These are phyloP conservation scores for Ophraella communa DNA, from an alignment of 2,888 invertebrate genomes.

Conservation along the genomic window DNA sequence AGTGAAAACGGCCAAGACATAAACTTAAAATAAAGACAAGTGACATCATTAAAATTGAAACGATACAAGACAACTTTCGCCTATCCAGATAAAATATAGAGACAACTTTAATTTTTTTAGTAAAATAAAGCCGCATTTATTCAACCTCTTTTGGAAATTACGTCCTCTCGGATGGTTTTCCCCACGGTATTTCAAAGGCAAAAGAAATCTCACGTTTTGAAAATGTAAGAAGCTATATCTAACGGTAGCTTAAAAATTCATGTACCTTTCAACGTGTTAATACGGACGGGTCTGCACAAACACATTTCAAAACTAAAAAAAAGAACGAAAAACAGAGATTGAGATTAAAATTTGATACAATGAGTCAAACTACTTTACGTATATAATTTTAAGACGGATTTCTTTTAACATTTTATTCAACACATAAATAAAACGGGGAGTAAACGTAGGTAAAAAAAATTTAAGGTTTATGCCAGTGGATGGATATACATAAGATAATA, in stretches of 20 bases:
- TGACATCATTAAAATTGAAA: neutral
- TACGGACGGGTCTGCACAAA: neutral
- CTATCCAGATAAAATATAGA: neutral
- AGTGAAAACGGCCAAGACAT: too few species aligned
- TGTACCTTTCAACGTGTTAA: slow-evolving; percentile 2
- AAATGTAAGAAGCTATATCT: slow-evolving; percentile 9
- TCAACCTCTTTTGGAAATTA: slow-evolving; percentile 12
- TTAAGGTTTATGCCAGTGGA: too few species aligned
- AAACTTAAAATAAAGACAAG: too few species aligned
- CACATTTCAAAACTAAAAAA: neutral
- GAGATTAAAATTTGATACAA: neutral
- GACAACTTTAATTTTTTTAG: neutral
- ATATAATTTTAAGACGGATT: neutral
- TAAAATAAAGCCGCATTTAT: slow-evolving; percentile 10
- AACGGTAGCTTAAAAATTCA: slow-evolving; percentile 15
- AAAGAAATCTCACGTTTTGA: slow-evolving; percentile 4
- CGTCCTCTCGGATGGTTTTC: slow-evolving; percentile 6
- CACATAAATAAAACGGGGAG: too few species aligned
- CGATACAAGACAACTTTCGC: neutral
- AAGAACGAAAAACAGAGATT: neutral
- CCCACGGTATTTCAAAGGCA: slow-evolving; percentile 4
- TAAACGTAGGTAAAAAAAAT: too few species aligned
- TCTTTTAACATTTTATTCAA: too few species aligned
- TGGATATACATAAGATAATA: too few species aligned
- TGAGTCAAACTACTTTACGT: neutral